Evolutionary conservation across 2,888 invertebrate genomes (phyloP), one percentile per base, ranked within the genome.

Genomic region (Macropis europaea): DNA sequence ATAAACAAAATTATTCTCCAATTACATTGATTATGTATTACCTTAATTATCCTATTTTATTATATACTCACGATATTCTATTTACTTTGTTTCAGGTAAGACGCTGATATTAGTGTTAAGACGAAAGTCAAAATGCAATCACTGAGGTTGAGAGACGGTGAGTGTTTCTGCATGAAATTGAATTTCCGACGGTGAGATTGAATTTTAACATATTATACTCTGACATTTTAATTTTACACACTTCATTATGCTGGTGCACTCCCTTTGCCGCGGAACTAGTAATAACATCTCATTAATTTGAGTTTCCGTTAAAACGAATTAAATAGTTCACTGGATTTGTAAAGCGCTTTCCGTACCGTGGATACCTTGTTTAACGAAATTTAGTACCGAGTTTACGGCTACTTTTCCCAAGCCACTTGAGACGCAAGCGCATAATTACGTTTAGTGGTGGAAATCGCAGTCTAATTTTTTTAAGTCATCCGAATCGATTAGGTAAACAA

Each of bases 221-320:
- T 19, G 17, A 17, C 38, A 6, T 28, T 26, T 28, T 38, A 40
- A 53, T 53, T 40, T 53, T 13, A 11, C 17, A 3, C n/a, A 40
- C 6, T 53, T 28, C 9, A 26, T 26, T 17, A 28, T 26, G n/a
- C 17, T 15, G 48, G 11, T 17, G 19, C n/a, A n/a, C n/a, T n/a
- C n/a, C n/a, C 28, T 13, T n/a, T 28, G 17, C 17, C 3, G 17
- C 7, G n/a, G 34, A 5, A 6, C n/a, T 24, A 48, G 42, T 38
- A 48, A 59, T 59, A 59, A 48, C 15, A 19, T 40, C 48, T 59
- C 48, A 38, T 48, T 59, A 59, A 48, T 48, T 28, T 28, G 13
- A 47, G 47, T 47, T 36, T 59, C 38, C 38, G 26, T 53, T 36
- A n/a, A 28, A 36, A 40, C 2, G 28, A 40, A 11, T 53, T 53